Conservation (phyloP, 1,140 invertebrate species). For the Lanistes nyassanus region DNA sequence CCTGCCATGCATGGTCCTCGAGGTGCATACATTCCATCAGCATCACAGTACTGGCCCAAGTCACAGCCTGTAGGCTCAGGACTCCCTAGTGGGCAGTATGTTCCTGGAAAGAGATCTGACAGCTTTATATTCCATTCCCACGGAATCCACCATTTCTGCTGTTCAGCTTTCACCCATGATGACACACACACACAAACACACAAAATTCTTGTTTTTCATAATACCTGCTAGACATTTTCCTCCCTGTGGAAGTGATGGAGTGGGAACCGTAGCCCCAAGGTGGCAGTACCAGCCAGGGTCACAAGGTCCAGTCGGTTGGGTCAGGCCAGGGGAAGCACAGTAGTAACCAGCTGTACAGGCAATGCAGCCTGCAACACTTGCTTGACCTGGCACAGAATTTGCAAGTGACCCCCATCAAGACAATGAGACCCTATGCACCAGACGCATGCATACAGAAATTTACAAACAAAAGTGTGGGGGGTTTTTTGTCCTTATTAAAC, state of each 20-base stretch:
- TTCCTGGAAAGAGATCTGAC: slow-evolving; percentile 31
- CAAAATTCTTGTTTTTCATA: no score
- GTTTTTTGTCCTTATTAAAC: no score
- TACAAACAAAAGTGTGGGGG: no score
- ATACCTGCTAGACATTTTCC: slow-evolving; percentile 57
- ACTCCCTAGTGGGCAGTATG: slow-evolving; percentile 56
- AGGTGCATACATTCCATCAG: slow-evolving; percentile 47
- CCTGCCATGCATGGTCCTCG: slow-evolving; percentile 52
- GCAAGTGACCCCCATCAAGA: not conserved
- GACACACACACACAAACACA: no score
- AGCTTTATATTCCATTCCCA: no score
- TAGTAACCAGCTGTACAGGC: slow-evolving; percentile 58
- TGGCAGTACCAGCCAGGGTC: slow-evolving; percentile 62
- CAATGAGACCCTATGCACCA: no score
- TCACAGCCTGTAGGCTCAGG: slow-evolving; percentile 53
- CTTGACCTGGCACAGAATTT: slow-evolving; percentile 42
- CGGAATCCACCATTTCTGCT: no score
- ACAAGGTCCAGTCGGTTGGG: slow-evolving; percentile 51
- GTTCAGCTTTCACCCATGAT: no score
- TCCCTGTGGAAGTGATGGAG: slow-evolving; percentile 55
- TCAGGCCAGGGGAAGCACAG: slow-evolving; percentile 56
- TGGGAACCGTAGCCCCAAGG: slow-evolving; percentile 47
- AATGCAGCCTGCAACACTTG: slow-evolving; percentile 48
- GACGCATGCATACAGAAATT: no score
- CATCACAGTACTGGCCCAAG: slow-evolving; percentile 55